A percentile compares a stretch with the other conserved stretches of the same genome.
Conservation (phyloP, 2,797 vertebrate genomes). For the Hydrocynus forskahlii region DNA sequence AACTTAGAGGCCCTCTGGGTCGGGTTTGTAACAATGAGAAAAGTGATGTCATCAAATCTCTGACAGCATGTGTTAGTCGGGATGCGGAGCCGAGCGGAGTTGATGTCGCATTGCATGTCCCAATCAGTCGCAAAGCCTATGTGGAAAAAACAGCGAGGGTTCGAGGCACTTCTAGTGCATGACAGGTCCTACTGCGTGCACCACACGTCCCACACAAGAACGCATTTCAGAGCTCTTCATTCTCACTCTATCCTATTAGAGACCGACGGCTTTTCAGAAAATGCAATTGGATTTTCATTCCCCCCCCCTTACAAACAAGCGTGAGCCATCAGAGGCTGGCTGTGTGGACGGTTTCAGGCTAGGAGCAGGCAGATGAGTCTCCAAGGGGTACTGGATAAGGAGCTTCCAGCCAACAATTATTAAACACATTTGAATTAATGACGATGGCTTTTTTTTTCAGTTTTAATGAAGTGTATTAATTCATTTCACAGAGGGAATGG, state of each 20-base stretch:
- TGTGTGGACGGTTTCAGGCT: slow-evolving; percentile 19
- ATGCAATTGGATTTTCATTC: slow-evolving; percentile 35
- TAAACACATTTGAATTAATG: slow-evolving; percentile 55
- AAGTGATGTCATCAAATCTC: slow-evolving; percentile 27
- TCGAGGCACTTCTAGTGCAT: not conserved
- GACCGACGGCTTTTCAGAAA: slow-evolving; percentile 36
- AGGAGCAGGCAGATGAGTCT: slow-evolving; percentile 52
- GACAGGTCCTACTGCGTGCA: not conserved
- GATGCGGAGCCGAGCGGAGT: slow-evolving; percentile 9
- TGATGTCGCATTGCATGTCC: slow-evolving; percentile 32
- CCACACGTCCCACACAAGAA: not conserved
- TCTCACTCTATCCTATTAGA: slow-evolving; percentile 47
- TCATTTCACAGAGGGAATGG: slow-evolving; percentile 40
- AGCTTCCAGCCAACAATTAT: slow-evolving; percentile 49
- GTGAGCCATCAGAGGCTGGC: slow-evolving; percentile 39
- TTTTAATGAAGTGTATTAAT: slow-evolving; percentile 52
- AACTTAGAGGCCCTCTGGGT: slow-evolving; percentile 24
- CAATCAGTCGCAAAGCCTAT: slow-evolving; percentile 3
- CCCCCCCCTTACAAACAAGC: slow-evolving; percentile 26
- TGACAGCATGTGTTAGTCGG: slow-evolving; percentile 33
- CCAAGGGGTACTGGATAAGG: slow-evolving; percentile 42
- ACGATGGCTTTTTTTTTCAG: slow-evolving; percentile 41
- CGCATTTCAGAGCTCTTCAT: slow-evolving; percentile 33
- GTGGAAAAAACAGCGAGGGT: slow-evolving; percentile 13
- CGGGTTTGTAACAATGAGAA: not conserved